Evolutionary conservation across 2,888 invertebrate species (phyloP).

Genomic region (Eupithecia exiguata): DNA sequence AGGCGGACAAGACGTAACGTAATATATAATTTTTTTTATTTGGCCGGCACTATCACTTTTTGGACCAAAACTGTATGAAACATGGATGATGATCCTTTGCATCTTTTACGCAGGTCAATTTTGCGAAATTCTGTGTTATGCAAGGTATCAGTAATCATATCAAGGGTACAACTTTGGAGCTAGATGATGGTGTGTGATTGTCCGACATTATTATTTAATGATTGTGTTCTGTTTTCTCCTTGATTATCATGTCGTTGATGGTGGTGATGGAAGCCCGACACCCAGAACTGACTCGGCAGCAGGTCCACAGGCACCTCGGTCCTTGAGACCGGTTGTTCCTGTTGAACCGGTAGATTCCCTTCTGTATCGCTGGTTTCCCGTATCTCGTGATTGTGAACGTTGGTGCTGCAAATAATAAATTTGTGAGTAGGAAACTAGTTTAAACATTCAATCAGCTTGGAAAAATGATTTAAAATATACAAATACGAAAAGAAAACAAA

Average conservation of each 20-base stretch:
- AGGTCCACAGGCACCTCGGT: slow-evolving; percentile 64
- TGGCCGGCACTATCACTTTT: no score
- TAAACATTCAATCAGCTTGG: neutral
- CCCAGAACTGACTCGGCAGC: slow-evolving; percentile 57
- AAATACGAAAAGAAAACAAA: no score
- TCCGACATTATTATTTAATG: neutral
- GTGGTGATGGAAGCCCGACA: slow-evolving; percentile 58
- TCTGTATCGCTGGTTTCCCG: slow-evolving; percentile 50
- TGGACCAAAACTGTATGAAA: no score
- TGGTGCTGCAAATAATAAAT: slow-evolving; percentile 44
- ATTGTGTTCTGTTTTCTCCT: slow-evolving; percentile 1
- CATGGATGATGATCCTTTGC: no score
- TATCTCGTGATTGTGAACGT: slow-evolving; percentile 53
- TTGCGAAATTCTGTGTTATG: no score
- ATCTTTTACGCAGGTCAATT: no score
- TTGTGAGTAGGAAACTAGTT: neutral
- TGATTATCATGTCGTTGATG: neutral
- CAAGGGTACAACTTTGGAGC: no score
- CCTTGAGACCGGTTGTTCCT: slow-evolving; percentile 62
- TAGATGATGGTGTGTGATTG: no score
- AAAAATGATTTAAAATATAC: no score
- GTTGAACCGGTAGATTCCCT: slow-evolving; percentile 48
- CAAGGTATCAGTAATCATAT: no score
- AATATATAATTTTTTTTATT: no score
- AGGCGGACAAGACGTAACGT: no score